phyloP scores from a whole-genome alignment of 1,140 invertebrate species.

The Dermatophagoides farinae region DNA sequence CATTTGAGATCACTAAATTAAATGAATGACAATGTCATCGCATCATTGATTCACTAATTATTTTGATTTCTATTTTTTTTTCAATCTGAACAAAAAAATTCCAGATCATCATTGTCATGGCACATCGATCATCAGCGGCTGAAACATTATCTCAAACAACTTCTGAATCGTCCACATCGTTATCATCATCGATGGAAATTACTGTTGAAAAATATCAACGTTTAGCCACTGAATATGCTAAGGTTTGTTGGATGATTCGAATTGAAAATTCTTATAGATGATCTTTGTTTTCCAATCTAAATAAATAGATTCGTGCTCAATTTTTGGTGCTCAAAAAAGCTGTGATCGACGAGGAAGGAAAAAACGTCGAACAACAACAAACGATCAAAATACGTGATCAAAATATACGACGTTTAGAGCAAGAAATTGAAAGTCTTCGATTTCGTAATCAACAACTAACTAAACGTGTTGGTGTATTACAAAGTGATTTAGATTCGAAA shows the following conservation, averaged over 20 bases:
- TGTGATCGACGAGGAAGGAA: conserved; percentile 67
- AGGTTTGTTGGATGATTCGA: too few relatives aligned
- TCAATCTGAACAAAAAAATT: too few relatives aligned
- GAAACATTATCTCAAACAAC: neutral
- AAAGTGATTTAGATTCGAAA: conserved; percentile 53
- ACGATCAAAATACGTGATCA: conserved; percentile 59
- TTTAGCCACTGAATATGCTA: conserved; percentile 6
- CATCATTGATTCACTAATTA: too few relatives aligned
- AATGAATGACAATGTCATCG: too few relatives aligned
- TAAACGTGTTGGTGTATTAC: conserved; percentile 61
- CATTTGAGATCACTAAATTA: too few relatives aligned
- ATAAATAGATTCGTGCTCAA: conserved; percentile 54
- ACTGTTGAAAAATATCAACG: conserved; percentile 5
- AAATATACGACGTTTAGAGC: conserved; percentile 55
- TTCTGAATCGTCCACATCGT: neutral
- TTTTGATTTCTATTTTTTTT: too few relatives aligned
- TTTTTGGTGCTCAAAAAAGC: conserved; percentile 73
- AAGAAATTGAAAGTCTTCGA: conserved; percentile 73
- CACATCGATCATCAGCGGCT: too few relatives aligned
- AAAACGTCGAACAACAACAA: conserved; percentile 42
- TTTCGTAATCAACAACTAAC: conserved; percentile 85
- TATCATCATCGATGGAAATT: neutral
- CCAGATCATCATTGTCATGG: too few relatives aligned
- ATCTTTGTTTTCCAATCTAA: neutral
- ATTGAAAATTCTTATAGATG: too few relatives aligned